Percentiles rank a stretch among this genome's conserved stretches.
phyloP scores from a whole-genome alignment of 2,888 invertebrate species.

The Lycophotia porphyrea region DNA sequence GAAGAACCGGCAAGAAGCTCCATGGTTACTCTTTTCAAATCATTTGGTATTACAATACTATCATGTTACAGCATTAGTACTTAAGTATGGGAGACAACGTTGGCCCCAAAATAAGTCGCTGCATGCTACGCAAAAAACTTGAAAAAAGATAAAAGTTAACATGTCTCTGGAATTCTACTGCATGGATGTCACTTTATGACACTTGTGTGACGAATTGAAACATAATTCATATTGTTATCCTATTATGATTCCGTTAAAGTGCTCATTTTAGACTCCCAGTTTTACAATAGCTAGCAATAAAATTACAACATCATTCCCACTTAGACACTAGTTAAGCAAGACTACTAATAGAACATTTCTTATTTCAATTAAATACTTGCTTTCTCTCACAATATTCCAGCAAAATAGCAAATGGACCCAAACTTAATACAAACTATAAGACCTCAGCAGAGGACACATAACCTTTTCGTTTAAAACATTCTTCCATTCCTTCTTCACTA shows the following conservation, averaged over 20 bases:
- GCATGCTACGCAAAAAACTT: no score
- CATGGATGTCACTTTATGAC: no score
- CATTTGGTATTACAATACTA: no score
- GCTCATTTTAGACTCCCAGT: background rate
- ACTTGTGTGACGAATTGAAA: no score
- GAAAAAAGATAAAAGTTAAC: no score
- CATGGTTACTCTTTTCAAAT: no score
- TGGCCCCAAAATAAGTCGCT: no score
- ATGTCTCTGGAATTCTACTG: no score
- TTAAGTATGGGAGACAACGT: no score
- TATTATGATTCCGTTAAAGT: background rate
- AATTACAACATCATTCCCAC: background rate
- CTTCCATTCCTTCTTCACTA: slow-evolving; percentile 19
- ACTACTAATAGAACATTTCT: background rate
- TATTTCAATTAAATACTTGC: background rate
- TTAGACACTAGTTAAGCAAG: background rate
- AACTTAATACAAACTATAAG: slow-evolving; percentile 4
- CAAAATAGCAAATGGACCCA: background rate
- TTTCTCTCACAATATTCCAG: background rate
- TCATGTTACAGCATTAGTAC: no score
- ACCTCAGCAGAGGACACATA: background rate
- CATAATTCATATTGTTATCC: background rate
- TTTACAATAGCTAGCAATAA: background rate
- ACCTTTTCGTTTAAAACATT: slow-evolving; percentile 5
- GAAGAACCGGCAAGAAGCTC: no score